Percentiles rank a stretch among this genome's conserved stretches.
phyloP scores from a whole-genome alignment of 1,140 invertebrate genomes.

The Drosophila sulfurigaster region DNA sequence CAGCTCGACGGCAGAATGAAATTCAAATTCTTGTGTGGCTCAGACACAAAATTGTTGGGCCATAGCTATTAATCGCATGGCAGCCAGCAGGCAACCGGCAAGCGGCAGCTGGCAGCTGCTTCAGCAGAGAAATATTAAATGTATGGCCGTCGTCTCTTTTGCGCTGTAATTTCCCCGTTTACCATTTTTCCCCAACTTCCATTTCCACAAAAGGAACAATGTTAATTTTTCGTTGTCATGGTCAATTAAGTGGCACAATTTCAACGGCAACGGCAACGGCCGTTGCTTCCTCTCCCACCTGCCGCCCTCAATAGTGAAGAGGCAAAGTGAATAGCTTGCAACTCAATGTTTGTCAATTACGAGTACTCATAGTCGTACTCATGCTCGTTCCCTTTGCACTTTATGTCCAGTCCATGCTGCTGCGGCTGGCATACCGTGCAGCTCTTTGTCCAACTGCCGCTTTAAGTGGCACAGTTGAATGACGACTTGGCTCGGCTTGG shows the following conservation, averaged over 20 bases:
- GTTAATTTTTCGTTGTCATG: constrained; percentile 81
- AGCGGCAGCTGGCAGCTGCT: constrained; percentile 7
- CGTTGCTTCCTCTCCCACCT: background rate
- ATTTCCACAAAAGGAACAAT: constrained; percentile 50
- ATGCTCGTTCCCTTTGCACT: constrained; percentile 45
- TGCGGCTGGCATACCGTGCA: constrained; percentile 26
- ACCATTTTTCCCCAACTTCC: constrained; percentile 10
- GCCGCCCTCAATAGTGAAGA: constrained; percentile 16
- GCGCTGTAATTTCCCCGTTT: constrained; percentile 49
- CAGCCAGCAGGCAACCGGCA: constrained; percentile 19
- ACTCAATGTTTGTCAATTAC: constrained; percentile 80
- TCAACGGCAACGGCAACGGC: background rate
- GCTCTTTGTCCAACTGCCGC: constrained; percentile 67
- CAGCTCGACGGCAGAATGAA: constrained; percentile 35
- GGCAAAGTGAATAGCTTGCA: constrained; percentile 68
- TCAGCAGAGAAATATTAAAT: constrained; percentile 61
- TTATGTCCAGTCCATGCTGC: constrained; percentile 16
- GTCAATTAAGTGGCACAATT: constrained; percentile 71
- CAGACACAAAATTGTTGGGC: constrained; percentile 28
- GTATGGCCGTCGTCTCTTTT: constrained; percentile 2
- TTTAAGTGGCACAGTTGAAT: constrained; percentile 76
- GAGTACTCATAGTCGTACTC: constrained; percentile 44
- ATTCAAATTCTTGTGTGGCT: constrained; percentile 54
- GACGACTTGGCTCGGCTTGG: constrained; percentile 43
- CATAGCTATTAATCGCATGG: constrained; percentile 41